Evolutionary conservation across 2,113 vertebrate genomes (phyloP).

Genomic region (Tragelaphus strepsiceros): DNA sequence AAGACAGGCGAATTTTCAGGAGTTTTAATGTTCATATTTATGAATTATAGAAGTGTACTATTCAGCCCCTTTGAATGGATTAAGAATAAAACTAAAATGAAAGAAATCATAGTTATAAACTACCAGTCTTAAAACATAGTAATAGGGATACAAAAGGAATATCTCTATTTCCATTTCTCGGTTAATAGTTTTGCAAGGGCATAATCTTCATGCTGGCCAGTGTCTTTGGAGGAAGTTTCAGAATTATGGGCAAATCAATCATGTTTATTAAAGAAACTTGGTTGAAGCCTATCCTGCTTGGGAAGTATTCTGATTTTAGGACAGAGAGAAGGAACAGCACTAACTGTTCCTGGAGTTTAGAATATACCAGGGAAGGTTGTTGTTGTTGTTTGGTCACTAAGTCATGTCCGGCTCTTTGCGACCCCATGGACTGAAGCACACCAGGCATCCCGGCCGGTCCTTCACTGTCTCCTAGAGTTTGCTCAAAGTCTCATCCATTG

Average conservation of each 20-base stretch:
- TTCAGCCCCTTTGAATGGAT: not conserved
- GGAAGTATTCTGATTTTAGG: not conserved
- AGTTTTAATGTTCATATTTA: not conserved
- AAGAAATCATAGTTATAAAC: not conserved
- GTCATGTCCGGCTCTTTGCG: not conserved
- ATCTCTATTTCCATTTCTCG: not conserved
- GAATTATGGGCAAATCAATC: not conserved
- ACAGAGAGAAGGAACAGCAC: not conserved
- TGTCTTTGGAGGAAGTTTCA: not conserved
- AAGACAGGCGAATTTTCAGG: not conserved
- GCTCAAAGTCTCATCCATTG: not conserved
- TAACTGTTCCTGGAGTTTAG: not conserved
- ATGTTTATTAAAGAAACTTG: not conserved
- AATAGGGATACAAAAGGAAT: not conserved
- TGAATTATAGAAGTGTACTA: not conserved
- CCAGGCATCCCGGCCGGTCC: rapidly evolving
- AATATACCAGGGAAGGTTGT: not conserved
- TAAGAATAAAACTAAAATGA: constrained; percentile 31
- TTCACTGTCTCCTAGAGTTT: not conserved
- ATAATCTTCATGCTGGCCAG: not conserved
- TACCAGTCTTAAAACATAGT: not conserved
- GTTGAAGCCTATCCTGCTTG: not conserved
- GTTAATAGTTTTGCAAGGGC: not conserved
- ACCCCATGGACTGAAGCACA: not conserved
- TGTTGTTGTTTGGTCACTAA: not conserved